phyloP scores from a whole-genome alignment of 1,140 invertebrate genomes.

The Leptinotarsa undecemlineata region DNA sequence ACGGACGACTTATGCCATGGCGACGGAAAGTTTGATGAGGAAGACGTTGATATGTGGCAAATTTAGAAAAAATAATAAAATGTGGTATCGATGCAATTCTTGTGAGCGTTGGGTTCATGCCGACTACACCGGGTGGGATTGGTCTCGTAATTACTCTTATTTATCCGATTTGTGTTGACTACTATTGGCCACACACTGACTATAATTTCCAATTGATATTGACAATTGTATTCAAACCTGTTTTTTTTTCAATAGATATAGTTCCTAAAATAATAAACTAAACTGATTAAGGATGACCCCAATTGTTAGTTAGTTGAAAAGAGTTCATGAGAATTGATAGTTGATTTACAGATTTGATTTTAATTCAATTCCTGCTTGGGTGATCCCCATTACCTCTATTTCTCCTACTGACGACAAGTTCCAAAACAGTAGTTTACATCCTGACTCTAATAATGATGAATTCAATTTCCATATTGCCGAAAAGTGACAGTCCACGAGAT shows the following conservation, averaged over 20 bases:
- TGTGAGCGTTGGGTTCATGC: too few relatives aligned
- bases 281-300: background rate
- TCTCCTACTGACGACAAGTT: background rate
- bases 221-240: background rate
- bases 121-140: too few relatives aligned
- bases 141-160: too few relatives aligned
- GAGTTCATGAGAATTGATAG: background rate
- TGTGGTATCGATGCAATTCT: too few relatives aligned
- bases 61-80: too few relatives aligned
- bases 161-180: too few relatives aligned
- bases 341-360: conserved; percentile 6
- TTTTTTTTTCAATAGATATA: background rate
- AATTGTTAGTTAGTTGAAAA: background rate
- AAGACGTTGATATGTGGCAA: too few relatives aligned
- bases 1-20: too few relatives aligned
- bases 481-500: too few relatives aligned
- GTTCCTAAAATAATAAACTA: background rate
- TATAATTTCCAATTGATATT: background rate
- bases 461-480: too few relatives aligned
- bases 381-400: conserved; percentile 1
- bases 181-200: background rate
- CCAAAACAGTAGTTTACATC: too few relatives aligned
- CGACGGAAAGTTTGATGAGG: background rate
- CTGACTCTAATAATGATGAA: too few relatives aligned
- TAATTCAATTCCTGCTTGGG: background rate